Conservation (phyloP, 2,113 vertebrate species). For the Nanorana parkeri region DNA sequence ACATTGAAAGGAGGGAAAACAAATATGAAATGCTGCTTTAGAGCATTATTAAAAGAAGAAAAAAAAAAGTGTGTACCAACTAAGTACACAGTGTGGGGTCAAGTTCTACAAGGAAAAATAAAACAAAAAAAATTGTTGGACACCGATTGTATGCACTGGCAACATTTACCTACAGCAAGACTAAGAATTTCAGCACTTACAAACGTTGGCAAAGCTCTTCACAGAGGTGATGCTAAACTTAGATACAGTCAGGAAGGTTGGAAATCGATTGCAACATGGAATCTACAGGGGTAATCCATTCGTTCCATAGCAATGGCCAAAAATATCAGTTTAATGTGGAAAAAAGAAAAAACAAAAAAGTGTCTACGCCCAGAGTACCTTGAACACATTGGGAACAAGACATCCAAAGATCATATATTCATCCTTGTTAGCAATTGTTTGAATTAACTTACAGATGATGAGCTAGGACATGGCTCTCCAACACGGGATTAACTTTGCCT, state of each 20-base stretch:
- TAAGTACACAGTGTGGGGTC: neutral
- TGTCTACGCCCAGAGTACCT: slow-evolving; percentile 76
- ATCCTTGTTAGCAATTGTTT: slow-evolving; percentile 92
- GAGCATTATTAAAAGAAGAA: neutral
- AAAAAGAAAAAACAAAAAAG: slow-evolving; percentile 64
- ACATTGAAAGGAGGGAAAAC: neutral
- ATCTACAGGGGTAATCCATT: slow-evolving; percentile 69
- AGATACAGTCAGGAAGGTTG: slow-evolving; percentile 62
- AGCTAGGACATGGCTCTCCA: slow-evolving; percentile 97
- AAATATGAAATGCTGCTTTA: slow-evolving; percentile 54
- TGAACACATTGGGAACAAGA: slow-evolving; percentile 78
- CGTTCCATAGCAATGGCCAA: slow-evolving; percentile 69
- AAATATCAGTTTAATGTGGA: slow-evolving; percentile 64
- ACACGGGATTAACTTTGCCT: slow-evolving; percentile 99
- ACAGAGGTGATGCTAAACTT: slow-evolving; percentile 65
- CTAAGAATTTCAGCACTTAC: slow-evolving; percentile 34
- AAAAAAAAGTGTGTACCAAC: neutral
- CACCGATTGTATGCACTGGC: slow-evolving; percentile 8
- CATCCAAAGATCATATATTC: slow-evolving; percentile 84
- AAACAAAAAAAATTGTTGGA: neutral
- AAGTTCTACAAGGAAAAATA: neutral
- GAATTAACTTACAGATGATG: slow-evolving; percentile 99
- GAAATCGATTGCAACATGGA: slow-evolving; percentile 74
- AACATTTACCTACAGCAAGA: slow-evolving; percentile 44
- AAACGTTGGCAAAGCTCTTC: slow-evolving; percentile 38